Base-by-base conservation (phyloP, 2,113 vertebrate species). In the Corythoichthys intestinalis region DNA sequence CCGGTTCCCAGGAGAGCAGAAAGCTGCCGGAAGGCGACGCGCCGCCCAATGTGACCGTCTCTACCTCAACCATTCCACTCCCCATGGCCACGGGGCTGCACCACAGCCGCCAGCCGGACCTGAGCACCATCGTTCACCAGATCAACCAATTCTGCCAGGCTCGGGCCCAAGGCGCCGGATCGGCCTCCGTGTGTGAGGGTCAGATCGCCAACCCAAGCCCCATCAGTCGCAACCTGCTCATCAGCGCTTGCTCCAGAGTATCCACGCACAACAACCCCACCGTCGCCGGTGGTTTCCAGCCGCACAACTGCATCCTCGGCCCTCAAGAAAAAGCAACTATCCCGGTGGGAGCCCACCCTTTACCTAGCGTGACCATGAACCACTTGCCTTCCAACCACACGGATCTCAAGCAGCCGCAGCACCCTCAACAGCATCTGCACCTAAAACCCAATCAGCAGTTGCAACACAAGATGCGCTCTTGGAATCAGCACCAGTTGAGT, bases 1-100 rank as follows among this genome's bases (percentile, higher is more conserved):
- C 81, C 6, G 91, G 91, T 81, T 86, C 94, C 84, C 95, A 95
- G 77, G 95, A 94, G 84, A 87, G 92, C 87, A 91, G 95, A 80
- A 97, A 98, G 94, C 92, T 96, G 90, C 93, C 94, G n/a, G 95
- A 98, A 69, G 94, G 94, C 73, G 96, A 98, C 13, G 96, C 93
- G 47, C 97, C 97, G 75, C 97, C 97, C 80, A 99, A 99, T 88
- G 96, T 99, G 93, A 98, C 97, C 83, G 96, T 99, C 93, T 98
- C 97, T 99, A 98, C 97, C 97, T 99, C 97, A 97, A 98, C 95
- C 93, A 98, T 99, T 91, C 97, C 97, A 79, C 96, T 98, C 79
- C 98, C 97, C 71, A 98, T 98, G 97, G 96, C 94, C 76, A 93
- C 94, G 63, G 95, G 94, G 73, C 88, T 96, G 89, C 95, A 97